These are phyloP conservation scores for Lethrus apterus DNA, from an alignment of 1,140 invertebrate genomes.

Conservation along the genomic window DNA sequence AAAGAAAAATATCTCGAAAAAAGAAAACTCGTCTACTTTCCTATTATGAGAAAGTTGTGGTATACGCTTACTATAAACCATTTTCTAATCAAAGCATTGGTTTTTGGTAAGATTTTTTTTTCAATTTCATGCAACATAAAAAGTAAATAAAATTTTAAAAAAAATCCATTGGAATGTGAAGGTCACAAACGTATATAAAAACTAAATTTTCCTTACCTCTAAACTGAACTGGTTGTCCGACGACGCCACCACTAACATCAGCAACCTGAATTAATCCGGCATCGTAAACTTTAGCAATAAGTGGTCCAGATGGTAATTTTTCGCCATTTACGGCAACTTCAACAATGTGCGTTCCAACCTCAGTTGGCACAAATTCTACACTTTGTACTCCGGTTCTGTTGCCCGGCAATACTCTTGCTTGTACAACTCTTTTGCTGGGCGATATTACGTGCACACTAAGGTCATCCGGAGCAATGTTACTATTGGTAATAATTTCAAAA, in stretches of 20 bases:
- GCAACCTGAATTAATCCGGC: slow-evolving; percentile 84
- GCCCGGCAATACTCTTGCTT: slow-evolving; percentile 62
- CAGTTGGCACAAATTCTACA: slow-evolving; percentile 83
- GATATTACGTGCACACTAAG: slow-evolving; percentile 53
- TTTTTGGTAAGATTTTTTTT: no score
- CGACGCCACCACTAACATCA: slow-evolving; percentile 83
- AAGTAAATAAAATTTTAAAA: no score
- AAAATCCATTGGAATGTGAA: no score
- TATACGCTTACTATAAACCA: no score
- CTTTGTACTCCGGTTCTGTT: slow-evolving; percentile 70
- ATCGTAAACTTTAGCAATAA: slow-evolving; percentile 90
- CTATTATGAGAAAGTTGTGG: no score
- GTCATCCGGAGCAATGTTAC: slow-evolving; percentile 40
- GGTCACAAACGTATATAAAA: no score
- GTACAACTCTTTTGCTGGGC: slow-evolving; percentile 61
- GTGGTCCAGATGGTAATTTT: slow-evolving; percentile 75
- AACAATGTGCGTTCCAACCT: slow-evolving; percentile 86
- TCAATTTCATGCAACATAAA: no score
- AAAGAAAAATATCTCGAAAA: no score
- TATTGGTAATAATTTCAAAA: slow-evolving; percentile 74
- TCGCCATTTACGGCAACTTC: slow-evolving; percentile 76
- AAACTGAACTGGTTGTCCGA: slow-evolving; percentile 89
- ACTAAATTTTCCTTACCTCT: slow-evolving; percentile 58
- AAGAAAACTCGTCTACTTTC: no score
- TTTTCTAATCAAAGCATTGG: no score